Evolutionary conservation across 2,888 invertebrate genomes (phyloP), one percentile per base, ranked within the genome.

Genomic region (Agelastica alni): DNA sequence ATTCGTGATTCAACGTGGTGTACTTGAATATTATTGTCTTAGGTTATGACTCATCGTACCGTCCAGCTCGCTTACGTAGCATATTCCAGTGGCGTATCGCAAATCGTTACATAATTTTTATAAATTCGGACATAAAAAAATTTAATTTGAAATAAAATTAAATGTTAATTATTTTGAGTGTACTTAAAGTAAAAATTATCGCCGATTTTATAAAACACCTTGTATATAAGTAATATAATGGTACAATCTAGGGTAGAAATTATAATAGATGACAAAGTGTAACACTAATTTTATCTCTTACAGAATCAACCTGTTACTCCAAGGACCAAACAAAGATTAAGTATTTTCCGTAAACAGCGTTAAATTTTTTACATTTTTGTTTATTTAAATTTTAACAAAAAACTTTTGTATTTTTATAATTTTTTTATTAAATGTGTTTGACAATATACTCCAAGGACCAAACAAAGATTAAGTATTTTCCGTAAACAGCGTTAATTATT

Each of bases 261-360:
- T n/a, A n/a, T n/a, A n/a, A n/a, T n/a, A n/a, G n/a, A n/a, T n/a
- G n/a, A n/a, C n/a, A n/a, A n/a, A n/a, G n/a, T n/a, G n/a, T n/a
- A n/a, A 10, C 12, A 14, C 4, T n/a, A 22, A 22, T 51, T 28
- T 45, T 32, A 20, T 48, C 39, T 46, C 46, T 66, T 64, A 34
- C 57, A 66, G 65, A 66, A 59, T 54, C 56, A 59, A 12, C 39
- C 44, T 36, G 42, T 42, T 6, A 63, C 64, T n/a, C 64, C 66
- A 28, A 60, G 56, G 43, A 56, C 60, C 6, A 58, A 51, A 41
- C 51, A 56, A 49, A 42, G 63, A 20, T 48, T 64, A 26, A 62
- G 62, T 49, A 60, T 66, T 43, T 66, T 64, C 47, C 52, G 59
- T 17, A 63, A 60, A 28, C 59, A 58, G 47, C 53, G 37, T 17